phyloP scores from a whole-genome alignment of 2,113 vertebrate species.

The Abramis brama region DNA sequence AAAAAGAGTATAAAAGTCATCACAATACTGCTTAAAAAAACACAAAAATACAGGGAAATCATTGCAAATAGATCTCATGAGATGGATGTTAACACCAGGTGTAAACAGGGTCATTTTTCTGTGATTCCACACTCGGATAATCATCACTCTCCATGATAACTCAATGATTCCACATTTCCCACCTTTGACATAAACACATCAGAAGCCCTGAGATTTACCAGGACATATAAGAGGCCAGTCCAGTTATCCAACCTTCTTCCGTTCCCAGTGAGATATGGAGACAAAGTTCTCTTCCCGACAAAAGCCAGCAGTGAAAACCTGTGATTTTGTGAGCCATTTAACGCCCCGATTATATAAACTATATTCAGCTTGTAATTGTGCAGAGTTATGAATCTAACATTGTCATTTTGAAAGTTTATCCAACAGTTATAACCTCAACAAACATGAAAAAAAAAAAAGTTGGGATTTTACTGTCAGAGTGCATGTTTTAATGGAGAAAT shows the following conservation, averaged over 20 bases:
- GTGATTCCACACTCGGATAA: not conserved
- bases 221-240: slow-evolving; percentile 3
- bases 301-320: slow-evolving; percentile 34
- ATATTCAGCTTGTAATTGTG: not conserved
- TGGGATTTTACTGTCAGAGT: too few relatives aligned
- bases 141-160: not conserved
- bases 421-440: not conserved
- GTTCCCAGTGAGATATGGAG: slow-evolving; percentile 1
- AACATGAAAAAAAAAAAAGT: not conserved
- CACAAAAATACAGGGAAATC: too few relatives aligned
- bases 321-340: slow-evolving; percentile 24
- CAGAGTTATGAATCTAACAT: not conserved
- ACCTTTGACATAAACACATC: slow-evolving; percentile 10
- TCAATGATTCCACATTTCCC: not conserved
- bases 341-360: slow-evolving; percentile 12
- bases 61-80: not conserved
- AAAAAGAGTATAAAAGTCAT: not conserved
- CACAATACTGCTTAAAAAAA: not conserved
- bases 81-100: not conserved
- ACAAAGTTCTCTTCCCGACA: slow-evolving; percentile 36
- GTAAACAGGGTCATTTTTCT: not conserved
- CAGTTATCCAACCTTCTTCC: not conserved
- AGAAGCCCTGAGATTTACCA: slow-evolving; percentile 9
- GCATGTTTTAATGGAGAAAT: too few relatives aligned
- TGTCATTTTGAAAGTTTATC: not conserved